Evolutionary conservation across 1,140 invertebrate genomes (phyloP), one percentile per base, ranked within the genome.

Genomic region (Lucilia sericata): DNA sequence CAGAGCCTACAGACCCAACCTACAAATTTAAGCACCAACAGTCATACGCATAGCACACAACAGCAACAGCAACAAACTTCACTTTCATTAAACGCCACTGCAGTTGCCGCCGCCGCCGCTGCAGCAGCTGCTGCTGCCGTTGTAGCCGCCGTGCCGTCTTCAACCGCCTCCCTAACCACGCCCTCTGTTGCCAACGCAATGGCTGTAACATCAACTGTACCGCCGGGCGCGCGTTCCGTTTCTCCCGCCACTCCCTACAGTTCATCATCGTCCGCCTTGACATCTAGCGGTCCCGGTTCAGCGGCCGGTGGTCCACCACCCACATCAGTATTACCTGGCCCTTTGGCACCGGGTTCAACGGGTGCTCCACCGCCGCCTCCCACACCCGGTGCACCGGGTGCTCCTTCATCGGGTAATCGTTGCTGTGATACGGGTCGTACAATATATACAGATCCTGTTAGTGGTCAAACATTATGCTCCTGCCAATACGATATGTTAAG

Each of bases 341-440:
- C 9, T 90, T 87, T 85, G 36, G 84, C 83, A 76, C 83, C 85
- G n/a, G 80, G 81, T 47, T 25, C 65, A 91, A 51, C 90, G 92
- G 83, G 85, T 8, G 60, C 78, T 13, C 51, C 82, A 8, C 82
- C 82, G 17, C 84, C 51, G 13, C 87, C 85, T 17, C 86, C 86
- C 14, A 86, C 86, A 5, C 85, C 85, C 0, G 90, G 91, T 60
- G 91, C 85, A 42, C 87, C 84, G 84, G 87, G 90, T 21, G 86
- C n/a, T 78, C 83, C 85, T 42, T 86, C 91, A 13, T 88, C 92
- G 4, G 89, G 92, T 34, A 93, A 93, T 85, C 93, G 96, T 86
- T 98, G 97, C 92, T 98, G 97, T 92, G 97, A 98, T 92, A 97
- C 96, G 83, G 97, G 97, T 74, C 93, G 97, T 74, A 96, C 97